phyloP scores from a whole-genome alignment of 1,140 invertebrate genomes.

The Lasioglossum baleicum region DNA sequence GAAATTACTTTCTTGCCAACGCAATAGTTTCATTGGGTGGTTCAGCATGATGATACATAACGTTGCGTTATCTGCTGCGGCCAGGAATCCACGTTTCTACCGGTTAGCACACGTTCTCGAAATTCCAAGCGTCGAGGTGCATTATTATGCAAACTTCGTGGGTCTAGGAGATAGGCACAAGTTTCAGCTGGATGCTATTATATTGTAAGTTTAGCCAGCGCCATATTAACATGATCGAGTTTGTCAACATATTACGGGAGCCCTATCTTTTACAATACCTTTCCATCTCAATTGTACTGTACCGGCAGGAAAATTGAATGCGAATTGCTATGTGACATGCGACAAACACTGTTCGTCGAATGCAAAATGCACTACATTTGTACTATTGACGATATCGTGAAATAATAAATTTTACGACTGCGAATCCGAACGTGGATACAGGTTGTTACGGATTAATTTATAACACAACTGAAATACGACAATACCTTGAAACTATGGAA shows the following conservation, averaged over 20 bases:
- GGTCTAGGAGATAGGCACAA: slow-evolving; percentile 15
- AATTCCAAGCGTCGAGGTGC: not conserved
- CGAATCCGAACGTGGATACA: no score
- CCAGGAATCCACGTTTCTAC: not conserved
- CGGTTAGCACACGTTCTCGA: no score
- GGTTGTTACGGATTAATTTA: no score
- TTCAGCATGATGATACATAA: not conserved
- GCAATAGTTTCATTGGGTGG: no score
- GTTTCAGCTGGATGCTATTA: slow-evolving; percentile 42
- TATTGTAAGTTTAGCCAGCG: slow-evolving; percentile 36
- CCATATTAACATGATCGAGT: slow-evolving; percentile 50
- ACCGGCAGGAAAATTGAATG: not conserved
- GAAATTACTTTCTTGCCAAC: no score
- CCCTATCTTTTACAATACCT: slow-evolving; percentile 13
- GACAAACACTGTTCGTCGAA: no score
- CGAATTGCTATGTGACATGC: no score
- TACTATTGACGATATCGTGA: no score
- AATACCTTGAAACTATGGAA: no score
- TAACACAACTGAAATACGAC: no score
- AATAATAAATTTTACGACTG: no score
- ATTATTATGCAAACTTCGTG: slow-evolving; percentile 41
- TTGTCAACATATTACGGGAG: slow-evolving; percentile 39
- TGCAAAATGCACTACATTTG: no score
- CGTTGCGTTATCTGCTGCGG: not conserved
- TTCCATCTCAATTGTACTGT: not conserved